phyloP scores from a whole-genome alignment of 2,888 invertebrate species.

The Troilus luridus region DNA sequence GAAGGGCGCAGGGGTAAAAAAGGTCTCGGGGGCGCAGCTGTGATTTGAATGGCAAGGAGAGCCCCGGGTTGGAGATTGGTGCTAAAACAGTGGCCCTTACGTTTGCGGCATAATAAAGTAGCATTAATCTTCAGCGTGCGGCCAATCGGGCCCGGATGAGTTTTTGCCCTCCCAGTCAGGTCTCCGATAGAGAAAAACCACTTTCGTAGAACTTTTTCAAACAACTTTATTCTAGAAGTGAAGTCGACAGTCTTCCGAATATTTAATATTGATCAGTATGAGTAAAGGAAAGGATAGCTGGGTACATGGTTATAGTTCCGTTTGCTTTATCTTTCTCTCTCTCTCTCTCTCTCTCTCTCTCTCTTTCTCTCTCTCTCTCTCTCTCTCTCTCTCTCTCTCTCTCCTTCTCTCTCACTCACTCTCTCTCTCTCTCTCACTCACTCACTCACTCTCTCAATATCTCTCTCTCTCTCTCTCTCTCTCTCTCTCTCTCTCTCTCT shows the following conservation, averaged over 20 bases:
- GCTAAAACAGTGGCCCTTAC: constrained; percentile 35
- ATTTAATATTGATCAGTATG: not conserved
- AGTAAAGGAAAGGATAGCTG: too few relatives aligned
- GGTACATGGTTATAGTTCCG: too few relatives aligned
- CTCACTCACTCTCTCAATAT: too few relatives aligned
- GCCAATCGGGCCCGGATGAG: not conserved
- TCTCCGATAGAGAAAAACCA: not conserved
- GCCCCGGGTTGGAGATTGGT: not conserved
- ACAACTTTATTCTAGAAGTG: not conserved
- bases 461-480: too few relatives aligned
- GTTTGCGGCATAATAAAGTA: not conserved
- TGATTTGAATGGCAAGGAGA: constrained; percentile 43
- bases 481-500: too few relatives aligned
- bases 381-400: too few relatives aligned
- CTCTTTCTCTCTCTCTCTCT: too few relatives aligned
- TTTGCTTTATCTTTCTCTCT: too few relatives aligned
- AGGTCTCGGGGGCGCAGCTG: not conserved
- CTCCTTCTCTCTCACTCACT: too few relatives aligned
- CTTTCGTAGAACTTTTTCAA: not conserved
- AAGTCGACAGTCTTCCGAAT: not conserved
- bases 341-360: too few relatives aligned
- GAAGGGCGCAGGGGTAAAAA: not conserved
- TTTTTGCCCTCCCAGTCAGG: not conserved
- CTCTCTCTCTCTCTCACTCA: too few relatives aligned
- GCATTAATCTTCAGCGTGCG: constrained; percentile 3